Percentiles rank a stretch among this genome's conserved stretches.
Evolutionary conservation across 2,888 invertebrate genomes (phyloP).

Genomic region (Watsonalla cultraria): DNA sequence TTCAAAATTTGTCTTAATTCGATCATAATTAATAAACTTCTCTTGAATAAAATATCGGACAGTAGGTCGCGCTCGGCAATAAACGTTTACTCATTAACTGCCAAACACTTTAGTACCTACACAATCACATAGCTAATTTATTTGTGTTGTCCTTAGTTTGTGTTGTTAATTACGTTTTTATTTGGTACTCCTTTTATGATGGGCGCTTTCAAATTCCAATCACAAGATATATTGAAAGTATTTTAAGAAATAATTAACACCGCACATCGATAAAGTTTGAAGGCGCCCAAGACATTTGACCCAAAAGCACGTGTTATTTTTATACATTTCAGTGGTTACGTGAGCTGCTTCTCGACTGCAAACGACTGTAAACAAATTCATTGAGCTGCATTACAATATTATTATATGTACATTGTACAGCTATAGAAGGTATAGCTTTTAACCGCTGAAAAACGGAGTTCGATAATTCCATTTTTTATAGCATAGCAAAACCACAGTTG

Average conservation of each 20-base stretch:
- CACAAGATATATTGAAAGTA: not conserved
- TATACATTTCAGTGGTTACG: not conserved
- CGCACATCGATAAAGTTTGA: not conserved
- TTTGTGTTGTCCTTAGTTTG: not conserved
- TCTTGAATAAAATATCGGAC: too few relatives aligned
- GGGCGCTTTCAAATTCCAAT: not conserved
- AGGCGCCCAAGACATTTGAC: constrained; percentile 10
- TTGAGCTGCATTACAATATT: too few relatives aligned
- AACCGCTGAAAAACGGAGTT: too few relatives aligned
- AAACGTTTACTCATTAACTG: not conserved
- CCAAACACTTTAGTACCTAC: not conserved
- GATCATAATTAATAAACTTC: too few relatives aligned
- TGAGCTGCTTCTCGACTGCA: not conserved
- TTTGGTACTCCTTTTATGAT: not conserved
- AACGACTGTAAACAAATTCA: not conserved
- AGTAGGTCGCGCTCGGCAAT: not conserved
- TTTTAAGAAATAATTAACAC: not conserved
- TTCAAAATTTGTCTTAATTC: too few relatives aligned
- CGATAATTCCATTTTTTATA: too few relatives aligned
- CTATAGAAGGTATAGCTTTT: too few relatives aligned
- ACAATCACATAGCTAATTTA: not conserved
- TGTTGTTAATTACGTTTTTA: too few relatives aligned
- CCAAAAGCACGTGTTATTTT: not conserved
- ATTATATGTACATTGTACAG: too few relatives aligned
- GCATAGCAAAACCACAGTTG: too few relatives aligned